Percentiles rank a stretch among this genome's conserved stretches.
Evolutionary conservation across 2,797 vertebrate genomes (phyloP).

Genomic region (Gambusia yucatana): DNA sequence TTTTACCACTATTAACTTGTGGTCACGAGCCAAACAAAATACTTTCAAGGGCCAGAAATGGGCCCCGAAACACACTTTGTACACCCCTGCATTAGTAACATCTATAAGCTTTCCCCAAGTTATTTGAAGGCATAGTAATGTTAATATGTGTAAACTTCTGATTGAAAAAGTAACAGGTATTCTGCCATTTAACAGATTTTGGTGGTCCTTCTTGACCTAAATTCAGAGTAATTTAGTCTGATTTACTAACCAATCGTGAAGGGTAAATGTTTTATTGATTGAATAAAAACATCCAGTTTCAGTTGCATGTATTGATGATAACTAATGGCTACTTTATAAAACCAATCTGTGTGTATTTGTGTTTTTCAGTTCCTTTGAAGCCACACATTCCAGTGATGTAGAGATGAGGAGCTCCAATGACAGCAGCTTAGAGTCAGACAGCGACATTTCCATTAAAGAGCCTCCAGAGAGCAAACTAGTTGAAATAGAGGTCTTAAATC

Average conservation of each 20-base stretch:
- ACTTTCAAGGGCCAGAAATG: no score
- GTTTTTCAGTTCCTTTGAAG: conserved; percentile 71
- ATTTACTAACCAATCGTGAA: neutral
- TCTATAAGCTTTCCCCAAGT: neutral
- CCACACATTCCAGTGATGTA: conserved; percentile 84
- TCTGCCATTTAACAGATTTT: neutral
- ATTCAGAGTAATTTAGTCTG: neutral
- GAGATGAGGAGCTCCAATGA: conserved; percentile 89
- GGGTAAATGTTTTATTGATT: neutral
- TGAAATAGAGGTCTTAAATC: conserved; percentile 76
- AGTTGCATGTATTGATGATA: neutral
- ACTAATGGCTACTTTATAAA: neutral
- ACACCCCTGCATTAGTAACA: neutral
- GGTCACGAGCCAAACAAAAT: no score
- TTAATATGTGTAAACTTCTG: neutral
- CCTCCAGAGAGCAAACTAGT: conserved; percentile 46
- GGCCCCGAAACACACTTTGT: no score
- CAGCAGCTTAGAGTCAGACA: conserved; percentile 88
- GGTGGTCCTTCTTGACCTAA: neutral
- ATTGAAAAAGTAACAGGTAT: neutral
- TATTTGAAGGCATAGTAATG: neutral
- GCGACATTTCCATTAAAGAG: conserved; percentile 82
- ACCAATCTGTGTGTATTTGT: conserved; percentile 5
- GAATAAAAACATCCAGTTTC: neutral
- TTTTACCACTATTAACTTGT: no score